phyloP scores from a whole-genome alignment of 2,888 invertebrate genomes.

The Gastracanthus pulcherrimus region DNA sequence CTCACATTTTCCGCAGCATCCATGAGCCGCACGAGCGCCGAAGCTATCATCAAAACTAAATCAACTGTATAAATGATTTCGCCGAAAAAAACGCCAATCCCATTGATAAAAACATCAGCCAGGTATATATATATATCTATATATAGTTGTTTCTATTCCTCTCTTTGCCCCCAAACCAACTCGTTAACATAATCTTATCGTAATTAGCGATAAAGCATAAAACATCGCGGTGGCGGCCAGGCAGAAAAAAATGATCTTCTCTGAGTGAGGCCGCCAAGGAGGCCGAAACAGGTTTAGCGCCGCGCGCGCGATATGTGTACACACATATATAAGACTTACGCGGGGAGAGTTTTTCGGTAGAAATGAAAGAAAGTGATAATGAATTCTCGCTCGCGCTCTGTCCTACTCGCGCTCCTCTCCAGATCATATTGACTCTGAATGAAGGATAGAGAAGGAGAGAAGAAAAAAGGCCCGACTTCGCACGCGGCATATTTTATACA shows the following conservation, averaged over 20 bases:
- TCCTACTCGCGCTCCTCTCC: background rate
- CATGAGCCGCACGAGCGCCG: background rate
- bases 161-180: background rate
- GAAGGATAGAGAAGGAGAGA: background rate
- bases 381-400: constrained; percentile 31
- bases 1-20: background rate
- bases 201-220: constrained; percentile 46
- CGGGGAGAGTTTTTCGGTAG: constrained; percentile 26
- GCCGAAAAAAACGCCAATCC: constrained; percentile 18
- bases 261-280: background rate
- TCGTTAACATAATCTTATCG: constrained; percentile 53
- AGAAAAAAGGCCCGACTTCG: background rate
- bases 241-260: too few relatives aligned
- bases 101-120: constrained; percentile 47
- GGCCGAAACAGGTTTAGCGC: constrained; percentile 25
- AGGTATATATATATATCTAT: too few relatives aligned
- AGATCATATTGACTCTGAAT: constrained; percentile 22
- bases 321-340: too few relatives aligned
- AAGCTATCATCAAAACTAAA: constrained; percentile 3
- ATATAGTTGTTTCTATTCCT: constrained; percentile 56
- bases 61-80: constrained; percentile 20
- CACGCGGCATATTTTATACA: constrained; percentile 26
- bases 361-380: constrained; percentile 53
- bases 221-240: background rate
- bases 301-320: too few relatives aligned